phyloP scores from a whole-genome alignment of 2,797 vertebrate genomes.

The Buphagus erythrorhynchus region DNA sequence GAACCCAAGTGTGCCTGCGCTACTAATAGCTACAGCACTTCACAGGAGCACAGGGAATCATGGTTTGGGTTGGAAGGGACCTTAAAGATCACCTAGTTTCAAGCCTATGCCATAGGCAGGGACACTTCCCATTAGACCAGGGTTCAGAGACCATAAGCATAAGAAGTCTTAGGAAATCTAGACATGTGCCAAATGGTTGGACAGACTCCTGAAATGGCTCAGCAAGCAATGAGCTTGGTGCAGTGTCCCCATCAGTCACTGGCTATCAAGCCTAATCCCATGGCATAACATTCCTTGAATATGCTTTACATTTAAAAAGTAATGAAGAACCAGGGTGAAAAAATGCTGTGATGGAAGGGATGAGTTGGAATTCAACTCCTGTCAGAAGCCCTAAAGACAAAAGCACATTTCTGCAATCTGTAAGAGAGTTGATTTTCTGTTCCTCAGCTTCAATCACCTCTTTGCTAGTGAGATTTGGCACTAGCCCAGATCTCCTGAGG shows the following conservation, averaged over 20 bases:
- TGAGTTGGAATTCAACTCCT: neutral
- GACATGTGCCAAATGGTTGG: neutral
- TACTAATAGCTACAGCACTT: neutral
- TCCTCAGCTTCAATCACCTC: constrained; percentile 12
- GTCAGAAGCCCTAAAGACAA: constrained; percentile 7
- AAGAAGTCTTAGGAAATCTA: neutral
- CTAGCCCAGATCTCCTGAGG: constrained; percentile 1
- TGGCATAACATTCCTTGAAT: neutral
- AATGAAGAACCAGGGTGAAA: neutral
- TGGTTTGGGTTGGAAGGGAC: neutral
- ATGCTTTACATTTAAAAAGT: neutral
- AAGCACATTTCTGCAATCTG: neutral
- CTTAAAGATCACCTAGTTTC: neutral
- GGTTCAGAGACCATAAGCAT: neutral
- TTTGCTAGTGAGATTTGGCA: constrained; percentile 30
- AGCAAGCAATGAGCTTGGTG: neutral
- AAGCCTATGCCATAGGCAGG: neutral
- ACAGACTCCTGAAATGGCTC: neutral
- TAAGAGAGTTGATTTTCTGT: constrained; percentile 16
- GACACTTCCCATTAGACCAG: neutral
- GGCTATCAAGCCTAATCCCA: neutral
- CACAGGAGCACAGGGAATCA: neutral
- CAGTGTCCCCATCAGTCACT: neutral
- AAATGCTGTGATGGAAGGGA: neutral
- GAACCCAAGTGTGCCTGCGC: neutral